Evolutionary conservation across 2,113 vertebrate species (phyloP).

Genomic region (Pseudorectes ferrugineus): DNA sequence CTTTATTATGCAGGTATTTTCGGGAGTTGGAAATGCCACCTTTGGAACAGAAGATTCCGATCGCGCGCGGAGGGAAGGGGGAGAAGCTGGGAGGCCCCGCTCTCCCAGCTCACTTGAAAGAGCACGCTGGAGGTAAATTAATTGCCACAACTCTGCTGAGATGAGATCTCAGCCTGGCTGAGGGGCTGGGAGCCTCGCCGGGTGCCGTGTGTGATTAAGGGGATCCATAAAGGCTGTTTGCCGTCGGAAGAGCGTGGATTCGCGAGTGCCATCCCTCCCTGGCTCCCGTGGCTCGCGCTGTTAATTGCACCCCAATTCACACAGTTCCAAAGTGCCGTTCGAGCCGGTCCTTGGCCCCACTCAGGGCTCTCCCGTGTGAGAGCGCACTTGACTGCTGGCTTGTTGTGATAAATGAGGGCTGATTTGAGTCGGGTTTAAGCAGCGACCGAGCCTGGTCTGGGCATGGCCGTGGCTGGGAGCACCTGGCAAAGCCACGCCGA

Average conservation of each 20-base stretch:
- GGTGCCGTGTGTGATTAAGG: background rate
- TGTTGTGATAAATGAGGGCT: background rate
- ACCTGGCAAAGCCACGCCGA: background rate
- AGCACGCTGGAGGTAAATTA: background rate
- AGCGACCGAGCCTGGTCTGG: background rate
- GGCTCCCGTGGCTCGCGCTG: fast-evolving
- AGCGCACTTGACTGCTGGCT: background rate
- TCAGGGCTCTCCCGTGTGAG: background rate
- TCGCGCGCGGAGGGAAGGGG: background rate
- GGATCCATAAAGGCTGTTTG: background rate
- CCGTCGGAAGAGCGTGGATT: background rate
- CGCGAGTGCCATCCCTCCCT: background rate
- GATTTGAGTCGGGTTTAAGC: background rate
- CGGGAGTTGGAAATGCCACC: background rate
- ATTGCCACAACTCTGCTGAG: background rate
- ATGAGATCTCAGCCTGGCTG: background rate
- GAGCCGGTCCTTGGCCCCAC: background rate
- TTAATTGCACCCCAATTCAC: background rate
- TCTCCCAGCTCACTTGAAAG: background rate
- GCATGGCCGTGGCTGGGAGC: background rate
- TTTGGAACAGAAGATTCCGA: background rate
- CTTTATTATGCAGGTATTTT: slow-evolving; percentile 42
- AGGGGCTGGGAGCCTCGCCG: background rate
- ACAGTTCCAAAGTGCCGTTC: fast-evolving
- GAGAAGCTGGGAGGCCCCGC: background rate